Base-by-base conservation (phyloP, 2,888 invertebrate species). In the Leucozona laternaria region DNA sequence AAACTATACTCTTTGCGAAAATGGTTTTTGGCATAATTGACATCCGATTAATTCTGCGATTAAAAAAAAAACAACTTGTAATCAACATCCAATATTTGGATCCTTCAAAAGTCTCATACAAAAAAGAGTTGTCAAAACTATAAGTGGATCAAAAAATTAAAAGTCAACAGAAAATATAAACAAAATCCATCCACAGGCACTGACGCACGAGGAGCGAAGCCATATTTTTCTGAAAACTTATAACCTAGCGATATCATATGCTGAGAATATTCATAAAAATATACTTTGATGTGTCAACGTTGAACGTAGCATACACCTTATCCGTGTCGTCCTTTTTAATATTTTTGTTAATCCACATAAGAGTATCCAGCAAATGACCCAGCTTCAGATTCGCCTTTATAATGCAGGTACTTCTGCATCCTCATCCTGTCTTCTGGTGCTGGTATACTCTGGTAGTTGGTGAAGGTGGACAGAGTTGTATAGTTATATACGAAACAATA, bases 251-350 rank as follows among this genome's bases (percentile, higher is more conserved):
- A 37, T 10, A 22, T 58, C 13, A 17, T 45, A 3, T 15, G 6
- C 15, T 22, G 25, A 60, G 13, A 40, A 3, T 34, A 7, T 60
- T 60, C 15, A 13, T 22, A 37, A 64, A 64, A 64, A 64, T 45
- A 28, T 45, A 28, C 64, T 64, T 64, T 79, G 68, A 83, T 34
- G 11, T 75, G 75, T 70, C 73, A 48, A 48, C 28, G 10, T 62
- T 13, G 28, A 31, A 40, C 20, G 10, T 62, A n/a, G 22, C n/a
- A 55, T 2, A 1, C 8, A 34, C 8, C 13, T 7, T 15, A 15
- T n/a, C 50, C 53, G 4, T 34, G 43, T 45, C 45, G 28, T 64
- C 28, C 4, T 62, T 78, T 45, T n/a, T 50, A 11, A 20, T 43
- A 31, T 50, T 17, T 48, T 55, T 17, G 48, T 66, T 68, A 72